phyloP scores from a whole-genome alignment of 2,797 vertebrate species.

The Onychomys leucogaster region DNA sequence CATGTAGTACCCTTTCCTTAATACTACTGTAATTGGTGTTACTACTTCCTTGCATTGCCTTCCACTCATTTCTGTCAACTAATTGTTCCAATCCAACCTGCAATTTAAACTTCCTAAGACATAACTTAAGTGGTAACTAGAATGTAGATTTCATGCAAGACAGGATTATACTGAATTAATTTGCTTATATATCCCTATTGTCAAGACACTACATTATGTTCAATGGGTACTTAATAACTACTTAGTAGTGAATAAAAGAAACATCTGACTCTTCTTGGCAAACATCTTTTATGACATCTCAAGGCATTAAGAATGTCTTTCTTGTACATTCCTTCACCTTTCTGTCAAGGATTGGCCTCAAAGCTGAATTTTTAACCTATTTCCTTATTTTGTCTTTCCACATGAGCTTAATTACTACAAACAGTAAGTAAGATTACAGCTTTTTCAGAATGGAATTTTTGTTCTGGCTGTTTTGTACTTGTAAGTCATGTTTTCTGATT shows the following conservation, averaged over 20 bases:
- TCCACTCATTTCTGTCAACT: neutral
- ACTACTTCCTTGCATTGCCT: neutral
- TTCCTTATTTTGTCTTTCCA: constrained; percentile 43
- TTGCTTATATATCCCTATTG: neutral
- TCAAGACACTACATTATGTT: neutral
- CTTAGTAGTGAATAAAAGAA: constrained; percentile 32
- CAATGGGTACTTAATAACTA: constrained; percentile 6
- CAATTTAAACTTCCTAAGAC: neutral
- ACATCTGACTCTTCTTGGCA: neutral
- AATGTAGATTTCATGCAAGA: neutral
- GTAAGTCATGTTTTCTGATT: neutral
- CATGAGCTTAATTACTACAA: neutral
- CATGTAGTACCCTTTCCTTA: neutral
- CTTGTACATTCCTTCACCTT: constrained; percentile 4
- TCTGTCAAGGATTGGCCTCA: neutral
- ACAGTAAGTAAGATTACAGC: neutral
- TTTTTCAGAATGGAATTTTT: neutral
- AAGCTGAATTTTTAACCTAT: neutral
- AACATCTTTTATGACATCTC: neutral
- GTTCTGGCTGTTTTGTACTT: neutral
- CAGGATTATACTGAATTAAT: constrained; percentile 1
- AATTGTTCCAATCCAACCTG: neutral
- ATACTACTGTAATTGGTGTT: neutral
- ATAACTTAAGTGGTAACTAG: neutral
- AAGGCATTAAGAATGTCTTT: constrained; percentile 15